A percentile compares a stretch with the other conserved stretches of the same genome.
phyloP scores from a whole-genome alignment of 2,888 invertebrate genomes.

The Lycaena phlaeas region DNA sequence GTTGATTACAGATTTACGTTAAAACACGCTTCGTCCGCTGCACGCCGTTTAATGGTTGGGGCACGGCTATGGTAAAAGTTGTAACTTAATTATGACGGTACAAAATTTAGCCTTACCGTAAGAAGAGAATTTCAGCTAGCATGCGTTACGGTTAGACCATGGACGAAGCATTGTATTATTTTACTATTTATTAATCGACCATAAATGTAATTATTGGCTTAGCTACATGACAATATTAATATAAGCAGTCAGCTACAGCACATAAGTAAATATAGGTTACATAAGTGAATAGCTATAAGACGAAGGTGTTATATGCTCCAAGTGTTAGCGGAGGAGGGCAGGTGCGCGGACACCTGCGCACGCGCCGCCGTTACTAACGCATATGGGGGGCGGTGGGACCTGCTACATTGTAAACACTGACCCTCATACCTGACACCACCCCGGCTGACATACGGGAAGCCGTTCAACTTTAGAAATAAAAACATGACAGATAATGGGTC shows the following conservation, averaged over 20 bases:
- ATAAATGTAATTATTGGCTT: no score
- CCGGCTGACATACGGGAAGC: conserved; percentile 42
- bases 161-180: no score
- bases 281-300: no score
- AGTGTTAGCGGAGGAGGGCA: conserved; percentile 42
- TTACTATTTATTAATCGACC: no score
- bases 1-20: conserved; percentile 38
- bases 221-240: no score
- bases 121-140: no score
- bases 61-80: no score
- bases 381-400: conserved; percentile 36
- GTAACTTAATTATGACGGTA: no score
- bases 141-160: no score
- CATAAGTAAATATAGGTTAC: no score
- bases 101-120: background rate
- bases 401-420: conserved; percentile 23
- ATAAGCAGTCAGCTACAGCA: no score
- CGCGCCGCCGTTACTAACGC: conserved; percentile 63
- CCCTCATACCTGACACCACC: conserved; percentile 17
- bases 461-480: conserved; percentile 41
- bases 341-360: conserved; percentile 70
- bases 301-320: conserved; percentile 33
- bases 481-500: conserved; percentile 13
- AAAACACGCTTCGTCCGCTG: conserved; percentile 18
- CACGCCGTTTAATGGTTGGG: no score